Conservation (phyloP, 2,888 invertebrate genomes). For the Argyra leucocephala region DNA sequence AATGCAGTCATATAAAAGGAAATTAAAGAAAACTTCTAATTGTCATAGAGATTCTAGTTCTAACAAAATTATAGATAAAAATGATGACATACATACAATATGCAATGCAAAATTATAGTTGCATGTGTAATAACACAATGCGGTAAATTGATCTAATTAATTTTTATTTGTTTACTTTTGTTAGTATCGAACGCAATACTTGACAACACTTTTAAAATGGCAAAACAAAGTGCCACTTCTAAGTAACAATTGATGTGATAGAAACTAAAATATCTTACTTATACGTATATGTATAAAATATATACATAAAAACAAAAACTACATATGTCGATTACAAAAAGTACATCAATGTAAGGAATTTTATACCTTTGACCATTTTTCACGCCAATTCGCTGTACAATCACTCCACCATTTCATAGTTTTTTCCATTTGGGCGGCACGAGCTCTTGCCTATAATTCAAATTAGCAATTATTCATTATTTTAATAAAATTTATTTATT, state of each 20-base stretch:
- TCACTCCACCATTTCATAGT: conserved; percentile 99
- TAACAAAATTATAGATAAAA: too few species aligned
- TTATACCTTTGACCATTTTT: conserved; percentile 83
- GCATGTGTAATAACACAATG: background rate
- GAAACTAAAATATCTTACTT: too few species aligned
- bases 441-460: conserved; percentile 56
- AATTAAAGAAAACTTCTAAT: background rate
- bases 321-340: background rate
- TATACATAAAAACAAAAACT: too few species aligned
- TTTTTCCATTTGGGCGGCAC: conserved; percentile 97
- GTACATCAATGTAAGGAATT: background rate
- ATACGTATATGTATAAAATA: too few species aligned
- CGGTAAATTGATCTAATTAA: background rate
- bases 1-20: too few species aligned
- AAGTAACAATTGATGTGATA: too few species aligned
- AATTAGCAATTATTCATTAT: background rate
- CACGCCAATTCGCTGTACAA: conserved; percentile 92
- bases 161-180: background rate
- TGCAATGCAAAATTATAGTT: background rate
- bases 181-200: background rate
- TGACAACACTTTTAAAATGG: background rate
- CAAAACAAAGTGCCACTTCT: too few species aligned
- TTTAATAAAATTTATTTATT: background rate
- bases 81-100: too few species aligned
- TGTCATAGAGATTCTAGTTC: background rate